Conservation (phyloP, 2,797 vertebrate species). For the Danio kyathit region DNA sequence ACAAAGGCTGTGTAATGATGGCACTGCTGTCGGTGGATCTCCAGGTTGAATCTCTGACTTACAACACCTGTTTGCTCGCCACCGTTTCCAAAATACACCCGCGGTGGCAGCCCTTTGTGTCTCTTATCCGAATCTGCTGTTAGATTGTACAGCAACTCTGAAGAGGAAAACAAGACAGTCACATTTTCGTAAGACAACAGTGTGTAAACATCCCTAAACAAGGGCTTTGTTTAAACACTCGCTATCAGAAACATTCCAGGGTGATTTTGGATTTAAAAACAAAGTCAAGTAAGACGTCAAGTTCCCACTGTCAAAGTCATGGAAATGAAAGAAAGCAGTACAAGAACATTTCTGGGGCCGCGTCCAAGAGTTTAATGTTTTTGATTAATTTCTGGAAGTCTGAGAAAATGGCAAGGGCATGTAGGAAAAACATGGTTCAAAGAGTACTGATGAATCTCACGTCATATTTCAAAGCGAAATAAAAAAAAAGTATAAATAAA, state of each 20-base stretch:
- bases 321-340: neutral
- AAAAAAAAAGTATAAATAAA: too few relatives aligned
- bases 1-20: conserved; percentile 87
- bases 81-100: conserved; percentile 88
- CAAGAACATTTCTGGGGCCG: neutral
- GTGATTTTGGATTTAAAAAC: neutral
- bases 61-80: conserved; percentile 87
- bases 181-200: conserved; percentile 8
- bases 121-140: conserved; percentile 92
- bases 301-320: conserved; percentile 22
- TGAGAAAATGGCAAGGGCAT: neutral
- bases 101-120: conserved; percentile 84
- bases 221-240: neutral
- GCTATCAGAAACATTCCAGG: conserved; percentile 16
- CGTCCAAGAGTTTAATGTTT: conserved; percentile 23
- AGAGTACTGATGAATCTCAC: too few relatives aligned
- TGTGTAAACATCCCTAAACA: neutral
- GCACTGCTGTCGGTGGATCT: conserved; percentile 83
- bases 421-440: neutral
- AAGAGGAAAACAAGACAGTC: conserved; percentile 1
- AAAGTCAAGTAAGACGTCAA: conserved; percentile 16
- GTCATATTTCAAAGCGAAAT: too few relatives aligned
- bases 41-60: conserved; percentile 83
- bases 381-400: conserved; percentile 27
- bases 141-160: conserved; percentile 92